phyloP scores from a whole-genome alignment of 1,140 invertebrate genomes.

The Teleopsis dalmanni region DNA sequence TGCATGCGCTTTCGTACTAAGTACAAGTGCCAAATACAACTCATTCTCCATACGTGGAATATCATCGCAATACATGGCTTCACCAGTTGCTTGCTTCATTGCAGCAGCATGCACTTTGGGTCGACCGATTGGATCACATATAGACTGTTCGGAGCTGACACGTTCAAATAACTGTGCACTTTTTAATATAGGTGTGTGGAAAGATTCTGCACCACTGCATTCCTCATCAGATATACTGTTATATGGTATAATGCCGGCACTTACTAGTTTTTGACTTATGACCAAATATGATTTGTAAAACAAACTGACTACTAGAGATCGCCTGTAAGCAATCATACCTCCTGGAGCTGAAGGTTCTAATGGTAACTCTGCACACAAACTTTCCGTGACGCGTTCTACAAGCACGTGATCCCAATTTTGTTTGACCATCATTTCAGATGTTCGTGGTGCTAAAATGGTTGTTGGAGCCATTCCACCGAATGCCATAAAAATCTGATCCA shows the following conservation, averaged over 20 bases:
- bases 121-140: constrained; percentile 65
- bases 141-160: constrained; percentile 50
- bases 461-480: constrained; percentile 84
- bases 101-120: constrained; percentile 73
- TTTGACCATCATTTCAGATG: constrained; percentile 55
- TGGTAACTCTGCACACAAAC: constrained; percentile 63
- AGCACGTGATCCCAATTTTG: constrained; percentile 63
- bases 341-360: constrained; percentile 71
- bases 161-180: constrained; percentile 74
- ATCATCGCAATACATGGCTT: constrained; percentile 85
- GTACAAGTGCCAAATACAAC: constrained; percentile 64
- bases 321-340: constrained; percentile 75
- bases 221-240: constrained; percentile 32
- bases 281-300: constrained; percentile 81
- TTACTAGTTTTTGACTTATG: constrained; percentile 50
- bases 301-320: constrained; percentile 69
- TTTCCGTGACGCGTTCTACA: constrained; percentile 53
- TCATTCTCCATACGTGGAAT: constrained; percentile 62
- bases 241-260: not conserved
- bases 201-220: constrained; percentile 50
- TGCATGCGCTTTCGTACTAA: constrained; percentile 70
- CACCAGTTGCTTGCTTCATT: constrained; percentile 77
- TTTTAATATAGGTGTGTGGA: constrained; percentile 53
- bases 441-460: constrained; percentile 63
- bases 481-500: constrained; percentile 58